These are phyloP conservation scores for Periparus ater DNA, from an alignment of 2,797 vertebrate species.

Conservation along the genomic window DNA sequence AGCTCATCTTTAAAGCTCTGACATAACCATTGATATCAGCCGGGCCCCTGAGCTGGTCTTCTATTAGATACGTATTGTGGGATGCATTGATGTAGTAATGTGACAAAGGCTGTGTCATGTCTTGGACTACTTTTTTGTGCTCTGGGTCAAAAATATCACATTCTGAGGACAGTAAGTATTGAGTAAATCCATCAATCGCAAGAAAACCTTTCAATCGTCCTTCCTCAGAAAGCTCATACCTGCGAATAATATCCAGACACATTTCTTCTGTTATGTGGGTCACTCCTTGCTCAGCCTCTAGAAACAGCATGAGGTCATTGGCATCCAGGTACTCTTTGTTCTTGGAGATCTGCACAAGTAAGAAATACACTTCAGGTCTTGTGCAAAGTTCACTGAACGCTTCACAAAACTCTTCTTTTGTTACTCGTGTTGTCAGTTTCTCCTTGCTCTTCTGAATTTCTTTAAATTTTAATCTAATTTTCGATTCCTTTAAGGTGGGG, in stretches of 20 bases:
- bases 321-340: constrained; percentile 94
- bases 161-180: constrained; percentile 91
- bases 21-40: constrained; percentile 91
- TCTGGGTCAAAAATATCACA: constrained; percentile 95
- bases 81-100: constrained; percentile 98
- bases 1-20: constrained; percentile 89
- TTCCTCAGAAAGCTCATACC: constrained; percentile 89
- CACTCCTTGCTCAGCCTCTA: constrained; percentile 96
- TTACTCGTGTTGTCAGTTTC: constrained; percentile 95
- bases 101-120: constrained; percentile 93
- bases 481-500: constrained; percentile 92
- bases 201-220: constrained; percentile 88
- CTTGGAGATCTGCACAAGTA: constrained; percentile 96
- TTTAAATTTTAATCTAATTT: constrained; percentile 94
- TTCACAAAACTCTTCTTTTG: constrained; percentile 94
- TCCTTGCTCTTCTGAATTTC: constrained; percentile 97
- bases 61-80: constrained; percentile 94
- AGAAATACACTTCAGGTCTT: constrained; percentile 94
- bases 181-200: constrained; percentile 93
- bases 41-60: constrained; percentile 91
- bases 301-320: constrained; percentile 93
- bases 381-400: constrained; percentile 96
- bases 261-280: constrained; percentile 88
- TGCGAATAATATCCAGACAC: constrained; percentile 90
- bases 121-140: constrained; percentile 91